These are phyloP conservation scores for Pachyramphus minor DNA, from an alignment of 2,113 vertebrate genomes.

Conservation along the genomic window DNA sequence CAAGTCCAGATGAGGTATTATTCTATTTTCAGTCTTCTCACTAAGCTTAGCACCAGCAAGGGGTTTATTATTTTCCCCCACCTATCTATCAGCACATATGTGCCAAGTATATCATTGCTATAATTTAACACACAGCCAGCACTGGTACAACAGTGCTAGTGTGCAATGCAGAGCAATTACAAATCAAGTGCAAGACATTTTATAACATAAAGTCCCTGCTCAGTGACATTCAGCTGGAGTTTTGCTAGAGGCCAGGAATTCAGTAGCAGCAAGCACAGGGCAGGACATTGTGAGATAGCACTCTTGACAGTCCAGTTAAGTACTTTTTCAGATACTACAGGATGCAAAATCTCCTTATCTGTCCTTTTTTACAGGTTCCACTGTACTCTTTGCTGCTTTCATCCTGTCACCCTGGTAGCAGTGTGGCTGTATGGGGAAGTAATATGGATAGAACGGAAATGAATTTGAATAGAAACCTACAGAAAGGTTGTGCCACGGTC, in stretches of 20 bases:
- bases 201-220: neutral
- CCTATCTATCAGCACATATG: neutral
- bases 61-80: neutral
- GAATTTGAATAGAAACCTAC: neutral
- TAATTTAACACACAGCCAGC: neutral
- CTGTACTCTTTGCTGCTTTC: neutral
- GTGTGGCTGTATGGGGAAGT: neutral
- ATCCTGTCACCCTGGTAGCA: neutral
- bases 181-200: neutral
- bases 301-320: neutral
- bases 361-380: neutral
- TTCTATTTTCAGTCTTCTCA: neutral
- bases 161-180: neutral
- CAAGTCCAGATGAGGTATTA: neutral
- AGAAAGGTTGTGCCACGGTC: neutral
- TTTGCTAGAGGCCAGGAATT: neutral
- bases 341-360: neutral
- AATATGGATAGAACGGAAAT: neutral
- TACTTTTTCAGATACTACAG: neutral
- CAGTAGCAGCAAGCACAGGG: accelerated
- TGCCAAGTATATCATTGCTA: neutral
- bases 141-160: neutral
- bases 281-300: neutral
- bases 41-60: neutral
- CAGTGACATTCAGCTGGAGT: neutral